phyloP scores from a whole-genome alignment of 1,140 invertebrate species.

The Heterodera carotae region DNA sequence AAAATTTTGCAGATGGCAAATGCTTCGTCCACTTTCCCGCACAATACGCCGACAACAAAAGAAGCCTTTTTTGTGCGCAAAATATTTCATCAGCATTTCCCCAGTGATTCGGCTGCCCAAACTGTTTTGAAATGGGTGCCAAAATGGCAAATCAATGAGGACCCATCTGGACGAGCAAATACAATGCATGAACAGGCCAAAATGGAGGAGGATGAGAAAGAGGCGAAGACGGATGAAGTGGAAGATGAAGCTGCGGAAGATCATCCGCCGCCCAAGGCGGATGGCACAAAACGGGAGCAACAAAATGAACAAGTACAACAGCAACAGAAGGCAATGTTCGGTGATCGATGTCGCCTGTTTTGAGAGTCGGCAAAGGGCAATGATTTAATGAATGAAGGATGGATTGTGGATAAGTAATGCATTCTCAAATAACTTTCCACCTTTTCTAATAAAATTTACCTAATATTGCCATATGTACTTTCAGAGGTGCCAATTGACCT shows the following conservation, averaged over 20 bases:
- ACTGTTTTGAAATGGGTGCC: conserved; percentile 63
- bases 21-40: conserved; percentile 54
- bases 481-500: too few relatives aligned
- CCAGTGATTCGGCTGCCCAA: conserved; percentile 55
- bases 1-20: conserved; percentile 47
- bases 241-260: background rate
- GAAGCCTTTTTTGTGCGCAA: conserved; percentile 59
- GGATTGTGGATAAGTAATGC: too few relatives aligned
- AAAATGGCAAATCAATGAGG: conserved; percentile 64
- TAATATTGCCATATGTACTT: too few relatives aligned
- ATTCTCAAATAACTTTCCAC: too few relatives aligned
- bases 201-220: background rate
- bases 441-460: too few relatives aligned
- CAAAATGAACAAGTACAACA: too few relatives aligned
- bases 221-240: background rate
- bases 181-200: conserved; percentile 41
- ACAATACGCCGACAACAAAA: conserved; percentile 61
- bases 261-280: too few relatives aligned
- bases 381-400: too few relatives aligned
- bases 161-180: conserved; percentile 56
- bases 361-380: too few relatives aligned
- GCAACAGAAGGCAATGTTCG: too few relatives aligned
- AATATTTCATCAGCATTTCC: conserved; percentile 61
- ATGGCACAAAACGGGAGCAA: too few relatives aligned
- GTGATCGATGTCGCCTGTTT: too few relatives aligned